phyloP scores from a whole-genome alignment of 2,113 vertebrate genomes.

The Natator depressus region DNA sequence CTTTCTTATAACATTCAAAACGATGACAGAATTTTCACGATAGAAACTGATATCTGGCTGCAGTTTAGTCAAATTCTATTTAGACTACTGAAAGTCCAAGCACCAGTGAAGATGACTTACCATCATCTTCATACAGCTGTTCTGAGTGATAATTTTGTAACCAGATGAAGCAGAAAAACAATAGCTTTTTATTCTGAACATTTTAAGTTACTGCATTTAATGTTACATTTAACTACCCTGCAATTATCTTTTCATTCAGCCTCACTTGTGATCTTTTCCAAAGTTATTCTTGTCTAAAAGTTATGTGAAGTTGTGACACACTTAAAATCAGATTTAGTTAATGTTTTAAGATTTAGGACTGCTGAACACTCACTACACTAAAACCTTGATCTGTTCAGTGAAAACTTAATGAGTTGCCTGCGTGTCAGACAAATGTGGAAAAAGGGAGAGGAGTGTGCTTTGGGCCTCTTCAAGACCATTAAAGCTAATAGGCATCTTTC shows the following conservation, averaged over 20 bases:
- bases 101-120: background rate
- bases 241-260: conserved; percentile 64
- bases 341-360: background rate
- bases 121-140: background rate
- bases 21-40: background rate
- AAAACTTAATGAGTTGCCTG: background rate
- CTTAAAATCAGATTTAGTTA: conserved; percentile 26
- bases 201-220: conserved; percentile 57
- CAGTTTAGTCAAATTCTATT: background rate
- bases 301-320: conserved; percentile 32
- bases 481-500: background rate
- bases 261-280: background rate
- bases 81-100: conserved; percentile 5
- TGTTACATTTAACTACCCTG: conserved; percentile 49
- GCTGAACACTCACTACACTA: background rate
- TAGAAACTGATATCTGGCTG: background rate
- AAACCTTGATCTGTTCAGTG: background rate
- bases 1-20: background rate
- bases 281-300: conserved; percentile 40
- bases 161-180: conserved; percentile 56
- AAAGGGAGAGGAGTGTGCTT: background rate
- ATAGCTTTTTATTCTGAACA: conserved; percentile 4
- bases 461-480: background rate
- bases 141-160: conserved; percentile 38
- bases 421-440: background rate